Percentiles rank a stretch among this genome's conserved stretches.
phyloP scores from a whole-genome alignment of 2,888 invertebrate genomes.

The Pachycephus smyrnensis region DNA sequence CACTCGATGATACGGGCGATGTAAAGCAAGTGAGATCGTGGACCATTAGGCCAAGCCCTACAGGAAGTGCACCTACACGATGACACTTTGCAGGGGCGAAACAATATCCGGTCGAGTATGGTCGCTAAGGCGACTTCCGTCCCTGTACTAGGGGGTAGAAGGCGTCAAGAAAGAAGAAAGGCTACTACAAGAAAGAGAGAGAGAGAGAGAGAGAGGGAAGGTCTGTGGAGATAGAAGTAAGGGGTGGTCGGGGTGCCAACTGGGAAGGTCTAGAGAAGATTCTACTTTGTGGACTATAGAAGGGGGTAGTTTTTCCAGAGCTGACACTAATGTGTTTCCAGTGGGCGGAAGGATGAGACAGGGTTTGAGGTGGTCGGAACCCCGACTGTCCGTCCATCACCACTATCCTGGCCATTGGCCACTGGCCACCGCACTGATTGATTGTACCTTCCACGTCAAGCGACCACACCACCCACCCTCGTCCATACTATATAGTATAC shows the following conservation, averaged over 20 bases:
- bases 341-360: conserved; percentile 24
- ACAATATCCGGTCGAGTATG: conserved; percentile 14
- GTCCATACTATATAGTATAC: neutral
- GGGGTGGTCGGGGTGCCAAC: neutral
- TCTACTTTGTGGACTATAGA: conserved; percentile 2
- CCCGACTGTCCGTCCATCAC: conserved; percentile 36
- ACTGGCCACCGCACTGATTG: conserved; percentile 39
- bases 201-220: neutral
- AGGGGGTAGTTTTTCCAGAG: conserved; percentile 24
- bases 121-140: conserved; percentile 11
- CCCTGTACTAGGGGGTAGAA: neutral
- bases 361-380: conserved; percentile 26
- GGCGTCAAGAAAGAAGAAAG: neutral
- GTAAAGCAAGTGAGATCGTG: neutral
- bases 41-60: neutral
- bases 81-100: conserved; percentile 13
- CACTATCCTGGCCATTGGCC: conserved; percentile 23
- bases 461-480: neutral
- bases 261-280: neutral
- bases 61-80: conserved; percentile 11
- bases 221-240: neutral
- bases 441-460: conserved; percentile 37
- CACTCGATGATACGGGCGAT: neutral
- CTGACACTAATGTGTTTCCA: conserved; percentile 32
- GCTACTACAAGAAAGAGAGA: neutral